Percentiles rank a stretch among this genome's conserved stretches.
These are phyloP conservation scores for Sebastes cheni DNA, from an alignment of 2,797 vertebrate genomes.

Conservation along the genomic window DNA sequence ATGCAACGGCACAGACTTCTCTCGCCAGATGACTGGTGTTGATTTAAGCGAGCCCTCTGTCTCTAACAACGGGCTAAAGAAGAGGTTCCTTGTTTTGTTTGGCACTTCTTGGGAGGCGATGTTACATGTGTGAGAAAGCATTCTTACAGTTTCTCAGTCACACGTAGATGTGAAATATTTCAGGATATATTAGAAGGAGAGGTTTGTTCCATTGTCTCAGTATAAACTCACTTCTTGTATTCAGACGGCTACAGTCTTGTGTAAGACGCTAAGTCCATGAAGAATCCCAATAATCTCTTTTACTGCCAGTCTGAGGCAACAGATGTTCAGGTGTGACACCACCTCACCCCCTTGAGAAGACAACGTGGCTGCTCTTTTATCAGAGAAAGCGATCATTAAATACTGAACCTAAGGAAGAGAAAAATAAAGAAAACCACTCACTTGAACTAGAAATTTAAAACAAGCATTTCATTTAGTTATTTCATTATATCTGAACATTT, in stretches of 20 bases:
- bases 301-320: conserved; percentile 56
- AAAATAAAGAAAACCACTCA: not conserved
- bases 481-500: conserved; percentile 11
- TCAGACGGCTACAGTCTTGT: not conserved
- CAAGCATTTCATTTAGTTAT: not conserved
- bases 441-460: not conserved
- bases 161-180: conserved; percentile 5
- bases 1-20: conserved; percentile 15
- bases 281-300: conserved; percentile 42
- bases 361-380: not conserved
- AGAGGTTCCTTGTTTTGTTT: conserved; percentile 44
- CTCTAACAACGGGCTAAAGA: conserved; percentile 32
- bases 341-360: conserved; percentile 20
- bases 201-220: not conserved
- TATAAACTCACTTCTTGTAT: not conserved
- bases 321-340: conserved; percentile 70
- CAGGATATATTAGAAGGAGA: not conserved
- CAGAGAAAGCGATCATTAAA: conserved; percentile 10
- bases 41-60: conserved; percentile 31
- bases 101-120: conserved; percentile 26
- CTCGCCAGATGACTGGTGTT: conserved; percentile 38
- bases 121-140: conserved; percentile 35
- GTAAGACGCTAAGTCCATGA: conserved; percentile 14
- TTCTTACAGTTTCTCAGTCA: conserved; percentile 14
- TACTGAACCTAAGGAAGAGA: not conserved